Conservation (phyloP, 2,888 invertebrate species). For the Pollenia labialis region DNA sequence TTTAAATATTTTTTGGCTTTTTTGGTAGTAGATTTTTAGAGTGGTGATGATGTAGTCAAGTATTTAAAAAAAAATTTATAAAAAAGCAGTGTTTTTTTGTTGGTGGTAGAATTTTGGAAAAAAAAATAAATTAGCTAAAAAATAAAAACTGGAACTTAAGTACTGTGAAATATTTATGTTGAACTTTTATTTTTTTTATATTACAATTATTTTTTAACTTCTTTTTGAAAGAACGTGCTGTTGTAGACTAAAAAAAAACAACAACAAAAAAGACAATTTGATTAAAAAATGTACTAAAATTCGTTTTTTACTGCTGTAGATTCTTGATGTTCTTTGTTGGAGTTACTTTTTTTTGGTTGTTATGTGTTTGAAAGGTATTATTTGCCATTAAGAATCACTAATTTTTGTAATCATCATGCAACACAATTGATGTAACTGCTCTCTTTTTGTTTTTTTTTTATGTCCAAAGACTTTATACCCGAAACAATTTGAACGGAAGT, state of each 20-base stretch:
- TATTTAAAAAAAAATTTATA: slow-evolving; percentile 45
- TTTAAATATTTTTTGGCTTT: slow-evolving; percentile 31
- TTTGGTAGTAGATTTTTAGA: slow-evolving; percentile 25
- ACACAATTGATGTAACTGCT: not conserved
- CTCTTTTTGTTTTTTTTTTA: not conserved
- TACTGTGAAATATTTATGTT: slow-evolving; percentile 30
- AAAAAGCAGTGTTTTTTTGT: slow-evolving; percentile 51
- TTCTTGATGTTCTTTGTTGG: not conserved
- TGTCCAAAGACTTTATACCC: not conserved
- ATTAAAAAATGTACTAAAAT: slow-evolving; percentile 5
- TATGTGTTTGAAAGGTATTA: not conserved
- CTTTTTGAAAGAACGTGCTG: slow-evolving; percentile 38
- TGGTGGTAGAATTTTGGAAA: slow-evolving; percentile 42
- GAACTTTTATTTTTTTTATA: slow-evolving; percentile 26
- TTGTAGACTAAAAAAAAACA: slow-evolving; percentile 13
- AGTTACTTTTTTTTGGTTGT: not conserved
- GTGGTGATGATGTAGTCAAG: slow-evolving; percentile 65
- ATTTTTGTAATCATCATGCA: slow-evolving; percentile 29
- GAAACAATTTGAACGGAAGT: slow-evolving; percentile 29
- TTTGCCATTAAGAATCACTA: not conserved
- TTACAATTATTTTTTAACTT: slow-evolving; percentile 41
- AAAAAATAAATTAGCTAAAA: slow-evolving; percentile 29
- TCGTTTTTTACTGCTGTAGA: not conserved
- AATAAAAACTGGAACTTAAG: slow-evolving; percentile 61
- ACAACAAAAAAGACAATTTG: not conserved